phyloP scores from a whole-genome alignment of 1,140 invertebrate genomes.

The Lasioglossum baleicum region DNA sequence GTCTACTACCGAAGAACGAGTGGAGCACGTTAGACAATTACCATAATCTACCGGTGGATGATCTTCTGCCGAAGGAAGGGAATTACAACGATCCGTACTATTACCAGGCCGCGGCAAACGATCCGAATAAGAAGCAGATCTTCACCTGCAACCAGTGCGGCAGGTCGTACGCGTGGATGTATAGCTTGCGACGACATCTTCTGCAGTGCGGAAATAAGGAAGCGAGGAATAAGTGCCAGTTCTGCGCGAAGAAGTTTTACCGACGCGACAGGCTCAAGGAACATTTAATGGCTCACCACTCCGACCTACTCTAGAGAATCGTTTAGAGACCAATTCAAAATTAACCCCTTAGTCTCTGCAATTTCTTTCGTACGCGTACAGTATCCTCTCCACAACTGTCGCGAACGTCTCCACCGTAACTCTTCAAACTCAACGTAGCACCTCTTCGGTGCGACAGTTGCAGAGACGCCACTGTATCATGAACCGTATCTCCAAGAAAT shows the following conservation, averaged over 20 bases:
- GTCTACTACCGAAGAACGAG: constrained; percentile 14
- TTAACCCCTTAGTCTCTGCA: not conserved
- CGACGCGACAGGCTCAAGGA: constrained; percentile 66
- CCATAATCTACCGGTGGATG: not conserved
- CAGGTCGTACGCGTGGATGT: constrained; percentile 38
- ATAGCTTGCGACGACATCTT: constrained; percentile 60
- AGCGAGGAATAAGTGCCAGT: constrained; percentile 64
- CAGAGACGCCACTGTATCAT: no score
- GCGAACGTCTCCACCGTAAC: no score
- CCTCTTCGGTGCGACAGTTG: no score
- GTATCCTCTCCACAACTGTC: no score
- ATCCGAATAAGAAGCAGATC: constrained; percentile 11
- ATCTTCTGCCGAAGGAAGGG: constrained; percentile 10
- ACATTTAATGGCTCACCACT: constrained; percentile 47
- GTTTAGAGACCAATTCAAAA: not conserved
- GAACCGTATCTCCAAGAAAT: no score
- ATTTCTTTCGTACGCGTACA: no score
- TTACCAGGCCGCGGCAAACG: not conserved
- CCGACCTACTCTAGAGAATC: not conserved
- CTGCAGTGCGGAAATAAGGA: constrained; percentile 69
- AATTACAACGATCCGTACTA: constrained; percentile 16
- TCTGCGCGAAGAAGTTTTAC: constrained; percentile 68
- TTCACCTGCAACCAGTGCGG: constrained; percentile 42
- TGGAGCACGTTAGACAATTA: constrained; percentile 21
- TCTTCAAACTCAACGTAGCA: no score